Evolutionary conservation across 2,888 invertebrate species (phyloP).

Genomic region (Megastigmus dorsalis): DNA sequence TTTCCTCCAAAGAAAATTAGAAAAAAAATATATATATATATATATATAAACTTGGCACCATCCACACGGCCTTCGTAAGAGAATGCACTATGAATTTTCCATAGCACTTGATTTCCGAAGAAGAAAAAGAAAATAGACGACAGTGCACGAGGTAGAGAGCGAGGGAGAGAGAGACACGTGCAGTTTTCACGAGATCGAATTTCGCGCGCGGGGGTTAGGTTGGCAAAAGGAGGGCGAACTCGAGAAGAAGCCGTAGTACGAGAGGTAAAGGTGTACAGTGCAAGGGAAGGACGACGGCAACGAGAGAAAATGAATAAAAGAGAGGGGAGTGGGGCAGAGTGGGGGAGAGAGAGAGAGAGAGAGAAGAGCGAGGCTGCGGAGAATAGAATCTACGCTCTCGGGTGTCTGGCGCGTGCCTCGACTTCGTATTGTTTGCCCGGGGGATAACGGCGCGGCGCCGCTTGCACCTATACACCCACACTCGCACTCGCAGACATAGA

Average conservation of each 20-base stretch:
- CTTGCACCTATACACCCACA: neutral
- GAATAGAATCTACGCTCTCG: slow-evolving; percentile 48
- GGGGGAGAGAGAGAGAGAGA: neutral
- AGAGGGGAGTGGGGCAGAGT: neutral
- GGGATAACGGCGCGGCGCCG: slow-evolving; percentile 2
- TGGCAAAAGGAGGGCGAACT: neutral
- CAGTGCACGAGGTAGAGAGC: neutral
- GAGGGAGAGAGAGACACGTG: neutral
- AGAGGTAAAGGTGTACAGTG: neutral
- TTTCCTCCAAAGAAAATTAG: too few species aligned
- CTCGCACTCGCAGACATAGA: neutral
- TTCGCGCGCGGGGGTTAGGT: neutral
- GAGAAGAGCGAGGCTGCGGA: neutral
- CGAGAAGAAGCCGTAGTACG: slow-evolving; percentile 12
- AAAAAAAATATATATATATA: too few species aligned
- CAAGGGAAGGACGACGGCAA: neutral
- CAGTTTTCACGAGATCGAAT: slow-evolving; percentile 48
- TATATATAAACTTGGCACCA: too few species aligned
- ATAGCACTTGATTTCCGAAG: slow-evolving; percentile 36
- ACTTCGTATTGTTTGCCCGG: slow-evolving; percentile 50
- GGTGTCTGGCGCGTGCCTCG: slow-evolving; percentile 55
- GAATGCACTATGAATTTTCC: slow-evolving; percentile 46
- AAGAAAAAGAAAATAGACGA: neutral
- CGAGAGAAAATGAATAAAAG: slow-evolving; percentile 39
- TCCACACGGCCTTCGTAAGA: too few species aligned